Evolutionary conservation across 2,888 invertebrate species (phyloP).

Genomic region (Cantharis flavilabris): DNA sequence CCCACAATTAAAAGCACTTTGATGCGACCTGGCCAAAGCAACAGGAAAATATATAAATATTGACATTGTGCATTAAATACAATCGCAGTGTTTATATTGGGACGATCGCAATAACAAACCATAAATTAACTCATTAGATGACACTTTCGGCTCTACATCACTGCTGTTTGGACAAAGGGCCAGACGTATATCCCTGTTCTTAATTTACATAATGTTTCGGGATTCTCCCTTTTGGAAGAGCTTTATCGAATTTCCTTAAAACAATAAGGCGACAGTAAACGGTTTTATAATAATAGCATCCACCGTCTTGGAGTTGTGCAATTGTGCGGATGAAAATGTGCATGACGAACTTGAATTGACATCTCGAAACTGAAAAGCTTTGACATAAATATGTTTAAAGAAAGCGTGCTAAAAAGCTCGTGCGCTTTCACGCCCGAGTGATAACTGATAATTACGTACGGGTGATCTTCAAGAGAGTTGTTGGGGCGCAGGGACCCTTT

Average conservation of each 20-base stretch:
- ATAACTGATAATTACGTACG: slow-evolving; percentile 58
- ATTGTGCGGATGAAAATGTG: slow-evolving; percentile 42
- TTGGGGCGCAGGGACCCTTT: slow-evolving; percentile 37
- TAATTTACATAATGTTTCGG: slow-evolving; percentile 52
- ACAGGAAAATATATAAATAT: slow-evolving; percentile 51
- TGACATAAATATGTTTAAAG: slow-evolving; percentile 56
- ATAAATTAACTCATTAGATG: slow-evolving; percentile 56
- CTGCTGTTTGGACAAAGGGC: slow-evolving; percentile 54
- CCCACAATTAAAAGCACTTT: slow-evolving; percentile 42
- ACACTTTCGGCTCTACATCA: slow-evolving; percentile 45
- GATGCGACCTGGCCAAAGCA: slow-evolving; percentile 39
- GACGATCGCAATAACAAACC: slow-evolving; percentile 53
- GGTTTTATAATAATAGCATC: slow-evolving; percentile 15
- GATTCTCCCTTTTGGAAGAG: slow-evolving; percentile 10
- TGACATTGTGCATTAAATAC: slow-evolving; percentile 52
- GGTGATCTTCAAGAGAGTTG: slow-evolving; percentile 55
- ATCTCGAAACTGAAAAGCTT: slow-evolving; percentile 52
- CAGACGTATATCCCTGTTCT: slow-evolving; percentile 44
- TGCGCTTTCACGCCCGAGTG: slow-evolving; percentile 52
- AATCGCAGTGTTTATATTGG: slow-evolving; percentile 47
- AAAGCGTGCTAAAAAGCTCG: slow-evolving; percentile 54
- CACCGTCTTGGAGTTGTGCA: slow-evolving; percentile 27
- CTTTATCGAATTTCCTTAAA: slow-evolving; percentile 30
- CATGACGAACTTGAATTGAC: slow-evolving; percentile 50
- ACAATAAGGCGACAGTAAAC: slow-evolving; percentile 26